phyloP scores from a whole-genome alignment of 92 coral and sea anemone genomes.

The Montipora capitata region DNA sequence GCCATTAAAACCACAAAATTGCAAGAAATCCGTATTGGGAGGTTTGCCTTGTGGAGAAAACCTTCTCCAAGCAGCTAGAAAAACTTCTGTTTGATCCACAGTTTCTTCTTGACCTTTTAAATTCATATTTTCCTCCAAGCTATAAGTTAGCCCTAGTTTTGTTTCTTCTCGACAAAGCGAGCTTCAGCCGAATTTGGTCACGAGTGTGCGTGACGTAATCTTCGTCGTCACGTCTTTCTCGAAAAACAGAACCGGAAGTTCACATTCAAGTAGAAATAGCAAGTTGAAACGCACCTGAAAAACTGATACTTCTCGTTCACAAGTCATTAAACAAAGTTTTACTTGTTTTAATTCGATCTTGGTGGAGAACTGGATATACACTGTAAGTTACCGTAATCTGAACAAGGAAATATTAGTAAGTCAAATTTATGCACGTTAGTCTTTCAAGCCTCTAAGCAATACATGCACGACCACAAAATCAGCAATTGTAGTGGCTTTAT shows the following conservation, averaged over 20 bases:
- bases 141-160: neutral
- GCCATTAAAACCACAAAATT: slow-evolving; percentile 44
- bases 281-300: neutral
- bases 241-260: slow-evolving; percentile 28
- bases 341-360: neutral
- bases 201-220: slow-evolving; percentile 59
- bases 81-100: slow-evolving; percentile 79
- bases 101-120: slow-evolving; percentile 15
- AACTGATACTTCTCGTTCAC: neutral
- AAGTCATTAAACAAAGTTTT: neutral
- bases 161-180: slow-evolving; percentile 30
- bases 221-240: slow-evolving; percentile 39
- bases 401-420: neutral
- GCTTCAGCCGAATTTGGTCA: neutral
- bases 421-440: neutral
- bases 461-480: neutral
- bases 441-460: neutral
- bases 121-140: neutral
- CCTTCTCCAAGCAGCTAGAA: slow-evolving; percentile 78
- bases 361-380: neutral
- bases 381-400: neutral
- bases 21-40: slow-evolving; percentile 75
- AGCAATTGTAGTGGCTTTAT: too few relatives aligned
- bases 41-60: slow-evolving; percentile 70
- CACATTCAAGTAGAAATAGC: too few relatives aligned